A percentile compares a stretch with the other conserved stretches of the same genome.
phyloP scores from a whole-genome alignment of 1,140 invertebrate genomes.

The Drosophila auraria region DNA sequence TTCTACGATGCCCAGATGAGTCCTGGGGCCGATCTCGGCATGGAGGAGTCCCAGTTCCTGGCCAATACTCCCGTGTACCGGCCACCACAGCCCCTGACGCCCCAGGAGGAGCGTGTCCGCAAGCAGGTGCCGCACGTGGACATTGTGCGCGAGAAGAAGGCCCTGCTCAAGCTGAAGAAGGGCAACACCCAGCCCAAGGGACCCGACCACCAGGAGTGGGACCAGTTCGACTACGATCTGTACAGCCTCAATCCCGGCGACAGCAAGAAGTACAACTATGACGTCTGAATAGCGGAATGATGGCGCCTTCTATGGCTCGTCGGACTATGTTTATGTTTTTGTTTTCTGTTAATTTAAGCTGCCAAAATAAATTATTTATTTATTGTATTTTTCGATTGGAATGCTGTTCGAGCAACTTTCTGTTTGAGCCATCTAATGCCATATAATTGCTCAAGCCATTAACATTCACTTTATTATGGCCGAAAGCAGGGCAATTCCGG shows the following conservation, averaged over 20 bases:
- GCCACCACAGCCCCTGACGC: conserved; percentile 55
- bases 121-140: conserved; percentile 59
- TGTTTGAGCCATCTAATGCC: conserved; percentile 11
- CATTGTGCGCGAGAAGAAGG: conserved; percentile 52
- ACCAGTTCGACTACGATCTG: conserved; percentile 81
- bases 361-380: conserved; percentile 82
- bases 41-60: conserved; percentile 77
- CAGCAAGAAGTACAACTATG: conserved; percentile 72
- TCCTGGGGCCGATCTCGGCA: conserved; percentile 60
- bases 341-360: conserved; percentile 62
- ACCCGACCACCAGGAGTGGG: conserved; percentile 63
- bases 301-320: conserved; percentile 6
- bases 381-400: conserved; percentile 61
- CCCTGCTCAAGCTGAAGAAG: conserved; percentile 67
- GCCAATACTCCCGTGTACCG: conserved; percentile 48
- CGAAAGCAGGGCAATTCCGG: conserved; percentile 24
- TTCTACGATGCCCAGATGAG: conserved; percentile 67
- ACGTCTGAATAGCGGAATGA: conserved; percentile 30
- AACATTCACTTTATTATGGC: conserved; percentile 67
- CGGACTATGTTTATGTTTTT: conserved; percentile 56
- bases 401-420: conserved; percentile 53
- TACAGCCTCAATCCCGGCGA: conserved; percentile 74
- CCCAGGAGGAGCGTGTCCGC: conserved; percentile 55
- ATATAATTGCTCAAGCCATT: conserved; percentile 64
- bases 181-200: conserved; percentile 65